A percentile compares a stretch with the other conserved stretches of the same genome.
Conservation (phyloP, 2,888 invertebrate genomes). For the Apamea crenata region DNA sequence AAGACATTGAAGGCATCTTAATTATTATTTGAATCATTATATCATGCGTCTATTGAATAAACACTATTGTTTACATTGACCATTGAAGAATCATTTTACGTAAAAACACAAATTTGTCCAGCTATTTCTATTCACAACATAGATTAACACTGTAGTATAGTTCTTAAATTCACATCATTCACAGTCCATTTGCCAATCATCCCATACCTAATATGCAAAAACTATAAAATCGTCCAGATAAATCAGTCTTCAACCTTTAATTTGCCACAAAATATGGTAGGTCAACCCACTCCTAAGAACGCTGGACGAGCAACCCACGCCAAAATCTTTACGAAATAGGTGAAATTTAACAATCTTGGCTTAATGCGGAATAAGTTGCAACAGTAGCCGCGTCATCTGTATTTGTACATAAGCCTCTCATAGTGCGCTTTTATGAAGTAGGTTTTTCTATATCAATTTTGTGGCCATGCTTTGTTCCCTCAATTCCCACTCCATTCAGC, state of each 20-base stretch:
- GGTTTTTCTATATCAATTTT: constrained; percentile 9
- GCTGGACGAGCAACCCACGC: background rate
- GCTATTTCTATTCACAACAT: constrained; percentile 56
- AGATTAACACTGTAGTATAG: constrained; percentile 39
- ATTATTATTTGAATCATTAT: constrained; percentile 39
- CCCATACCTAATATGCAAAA: constrained; percentile 27
- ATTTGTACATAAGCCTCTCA: constrained; percentile 5
- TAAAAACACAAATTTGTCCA: constrained; percentile 34
- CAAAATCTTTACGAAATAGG: background rate
- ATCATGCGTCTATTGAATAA: constrained; percentile 32
- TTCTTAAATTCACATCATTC: constrained; percentile 47
- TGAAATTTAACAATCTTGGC: background rate
- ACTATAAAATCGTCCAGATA: constrained; percentile 61
- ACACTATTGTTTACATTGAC: constrained; percentile 42
- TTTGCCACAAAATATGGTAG: constrained; percentile 35
- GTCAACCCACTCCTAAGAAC: background rate
- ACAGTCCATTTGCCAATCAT: constrained; percentile 53
- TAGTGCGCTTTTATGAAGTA: background rate
- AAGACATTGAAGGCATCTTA: constrained; percentile 50
- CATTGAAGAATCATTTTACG: constrained; percentile 19
- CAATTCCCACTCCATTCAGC: constrained; percentile 91
- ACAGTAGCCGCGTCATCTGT: background rate
- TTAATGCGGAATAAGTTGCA: background rate
- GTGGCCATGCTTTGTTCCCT: constrained; percentile 64
- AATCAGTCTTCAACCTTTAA: constrained; percentile 72